phyloP scores from a whole-genome alignment of 1,140 invertebrate genomes.

The Drosophila prosaltans region DNA sequence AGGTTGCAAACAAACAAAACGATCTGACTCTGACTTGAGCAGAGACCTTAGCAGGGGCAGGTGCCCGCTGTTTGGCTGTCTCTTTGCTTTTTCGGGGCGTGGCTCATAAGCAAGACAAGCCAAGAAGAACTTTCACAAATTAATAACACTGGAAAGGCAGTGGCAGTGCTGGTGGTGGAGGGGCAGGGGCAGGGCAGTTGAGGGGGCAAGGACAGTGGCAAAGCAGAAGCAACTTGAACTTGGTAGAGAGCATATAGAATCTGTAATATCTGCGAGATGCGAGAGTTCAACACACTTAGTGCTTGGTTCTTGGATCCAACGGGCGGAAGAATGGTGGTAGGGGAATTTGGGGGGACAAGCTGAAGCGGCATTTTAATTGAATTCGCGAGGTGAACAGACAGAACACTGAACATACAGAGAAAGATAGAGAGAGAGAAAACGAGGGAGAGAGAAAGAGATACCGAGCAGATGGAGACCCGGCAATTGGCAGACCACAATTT shows the following conservation, averaged over 20 bases:
- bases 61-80: conserved; percentile 32
- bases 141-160: conserved; percentile 59
- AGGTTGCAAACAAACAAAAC: conserved; percentile 50
- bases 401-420: conserved; percentile 25
- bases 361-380: conserved; percentile 75
- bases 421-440: conserved; percentile 12
- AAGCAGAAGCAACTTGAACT: conserved; percentile 19
- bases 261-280: conserved; percentile 27
- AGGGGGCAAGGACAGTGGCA: not conserved
- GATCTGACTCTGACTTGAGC: conserved; percentile 51
- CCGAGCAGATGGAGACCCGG: conserved; percentile 41
- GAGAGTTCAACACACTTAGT: conserved; percentile 63
- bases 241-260: conserved; percentile 32
- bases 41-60: conserved; percentile 37
- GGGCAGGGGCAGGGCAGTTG: not conserved
- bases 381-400: conserved; percentile 70
- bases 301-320: conserved; percentile 8
- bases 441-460: conserved; percentile 12
- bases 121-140: conserved; percentile 74
- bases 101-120: conserved; percentile 29
- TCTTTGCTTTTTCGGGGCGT: conserved; percentile 43
- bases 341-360: conserved; percentile 2
- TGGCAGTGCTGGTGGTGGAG: not conserved
- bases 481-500: conserved; percentile 50
- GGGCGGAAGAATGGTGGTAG: not conserved